Evolutionary conservation across 2,888 invertebrate species (phyloP), one percentile per base, ranked within the genome.

Genomic region (Latrodectus elegans): DNA sequence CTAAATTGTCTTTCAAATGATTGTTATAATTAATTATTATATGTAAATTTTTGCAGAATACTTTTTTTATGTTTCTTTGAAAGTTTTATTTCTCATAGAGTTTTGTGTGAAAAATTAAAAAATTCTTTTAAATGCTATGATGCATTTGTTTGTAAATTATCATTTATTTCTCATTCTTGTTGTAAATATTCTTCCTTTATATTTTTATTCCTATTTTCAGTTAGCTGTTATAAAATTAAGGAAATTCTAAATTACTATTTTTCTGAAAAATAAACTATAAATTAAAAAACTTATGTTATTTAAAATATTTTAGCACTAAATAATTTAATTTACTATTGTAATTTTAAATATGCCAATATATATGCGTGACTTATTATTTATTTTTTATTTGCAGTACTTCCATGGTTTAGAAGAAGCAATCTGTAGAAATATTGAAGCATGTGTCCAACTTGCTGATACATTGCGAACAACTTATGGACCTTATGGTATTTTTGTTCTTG

Each of bases 401-500:
- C 96, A 96, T 91, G 99, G 99, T 55, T 93, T 99, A 72, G 99
- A 99, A 93, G 99, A 99, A 94, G 98, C 99, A 9, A 98, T 99
- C 0, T 95, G 92, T 91, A 94, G 99, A 87, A 99, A 99, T 92
- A 99, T 99, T 90, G 95, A 94, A 90, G 99, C 99, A 26, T 99
- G 99, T 93, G 97, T 97, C 92, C 97, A 99, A 92, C 97, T 99
- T 91, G 95, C 98, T 2, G 95, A 96, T 91, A 97, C 97, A 89
- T 95, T 99, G 49, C 95, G 96, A 90, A 97, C 99, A 38, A 97
- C 99, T 1, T 99, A 97, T 92, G 99, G 99, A 0, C 99, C 99
- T 11, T 98, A 98, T 93, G 99, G 99, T 90, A 85, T 82, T 22
- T 8, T 22, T 22, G 22, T 1, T 22, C 22, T 22, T 22, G 22